Base-by-base conservation (phyloP, 1,140 invertebrate genomes). In the Drosophila aff. region DNA sequence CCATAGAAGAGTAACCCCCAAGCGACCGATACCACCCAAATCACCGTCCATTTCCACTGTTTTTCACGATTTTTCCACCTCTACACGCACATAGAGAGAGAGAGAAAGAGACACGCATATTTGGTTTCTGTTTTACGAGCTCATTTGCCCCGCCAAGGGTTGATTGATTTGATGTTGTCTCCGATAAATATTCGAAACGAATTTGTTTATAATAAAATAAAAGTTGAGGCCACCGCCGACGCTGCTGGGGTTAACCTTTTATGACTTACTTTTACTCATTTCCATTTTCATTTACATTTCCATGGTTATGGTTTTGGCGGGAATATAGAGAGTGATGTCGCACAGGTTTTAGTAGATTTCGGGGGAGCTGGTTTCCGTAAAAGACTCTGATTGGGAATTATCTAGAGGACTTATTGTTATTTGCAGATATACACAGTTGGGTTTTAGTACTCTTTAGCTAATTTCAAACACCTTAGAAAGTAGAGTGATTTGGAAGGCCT, bases 191-290 rank as follows among this genome's bases (percentile, higher is more conserved):
- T 82, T 82, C 86, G 40, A 91, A 85, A 81, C 76, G 75, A 72
- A 82, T 84, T 85, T 89, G 86, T 89, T 89, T 89, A 90, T 91
- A 91, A 91, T 89, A 90, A 89, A 90, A 76, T 75, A 83, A 64
- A 77, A 66, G 50, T 60, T 33, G 36, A 49, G 43, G 15, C 63
- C 44, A n/a, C 52, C 13, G 18, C 31, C n/a, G 28, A 28, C n/a
- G n/a, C 31, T 33, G 46, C 57, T 31, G 50, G 62, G 18, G 28
- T 31, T 31, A 40, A 28, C 46, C 47, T 67, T 50, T 69, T 44
- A 36, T 55, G 41, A 43, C 44, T 66, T 63, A 55, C 23, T 57
- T 57, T 55, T 50, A 38, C 31, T 47, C 28, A 62, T 65, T 65
- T 65, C 41, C 41, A 44, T 71, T 43, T 21, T 33, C 23, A 31